Evolutionary conservation across 2,888 invertebrate species (phyloP).

Genomic region (Creontiades dilutus): DNA sequence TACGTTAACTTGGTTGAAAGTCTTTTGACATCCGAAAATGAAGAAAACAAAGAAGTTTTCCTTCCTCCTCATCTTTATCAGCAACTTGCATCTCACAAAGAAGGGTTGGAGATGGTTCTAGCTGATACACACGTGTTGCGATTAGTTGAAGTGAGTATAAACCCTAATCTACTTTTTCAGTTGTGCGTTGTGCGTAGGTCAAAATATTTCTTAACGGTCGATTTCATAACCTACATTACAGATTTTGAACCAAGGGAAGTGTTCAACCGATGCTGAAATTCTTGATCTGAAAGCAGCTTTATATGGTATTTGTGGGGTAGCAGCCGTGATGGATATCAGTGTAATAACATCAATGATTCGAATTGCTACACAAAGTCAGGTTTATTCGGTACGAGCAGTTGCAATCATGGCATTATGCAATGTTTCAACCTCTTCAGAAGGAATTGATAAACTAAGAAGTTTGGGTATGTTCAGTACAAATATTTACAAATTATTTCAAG

Average conservation of each 20-base stretch:
- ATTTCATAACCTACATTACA: slow-evolving; percentile 74
- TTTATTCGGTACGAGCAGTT: slow-evolving; percentile 93
- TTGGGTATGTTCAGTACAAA: slow-evolving; percentile 56
- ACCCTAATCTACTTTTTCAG: no score
- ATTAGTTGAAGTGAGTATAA: slow-evolving; percentile 78
- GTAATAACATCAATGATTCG: slow-evolving; percentile 79
- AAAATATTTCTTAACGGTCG: no score
- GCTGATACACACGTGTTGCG: slow-evolving; percentile 80
- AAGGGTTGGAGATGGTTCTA: slow-evolving; percentile 81
- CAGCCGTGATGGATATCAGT: slow-evolving; percentile 70
- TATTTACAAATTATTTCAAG: neutral
- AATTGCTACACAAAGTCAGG: slow-evolving; percentile 88
- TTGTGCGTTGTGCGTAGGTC: no score
- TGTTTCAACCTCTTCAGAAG: slow-evolving; percentile 89
- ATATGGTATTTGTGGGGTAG: slow-evolving; percentile 84
- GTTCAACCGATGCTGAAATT: slow-evolving; percentile 85
- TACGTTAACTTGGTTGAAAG: slow-evolving; percentile 95
- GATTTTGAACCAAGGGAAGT: slow-evolving; percentile 80
- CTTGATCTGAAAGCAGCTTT: slow-evolving; percentile 91
- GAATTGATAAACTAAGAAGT: slow-evolving; percentile 85
- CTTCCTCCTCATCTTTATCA: slow-evolving; percentile 91
- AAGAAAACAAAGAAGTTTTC: slow-evolving; percentile 77
- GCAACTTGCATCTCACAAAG: slow-evolving; percentile 86
- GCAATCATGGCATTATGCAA: slow-evolving; percentile 93
- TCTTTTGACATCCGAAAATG: slow-evolving; percentile 84